Conservation (phyloP, 2,888 invertebrate genomes). For the Unio pictorum region DNA sequence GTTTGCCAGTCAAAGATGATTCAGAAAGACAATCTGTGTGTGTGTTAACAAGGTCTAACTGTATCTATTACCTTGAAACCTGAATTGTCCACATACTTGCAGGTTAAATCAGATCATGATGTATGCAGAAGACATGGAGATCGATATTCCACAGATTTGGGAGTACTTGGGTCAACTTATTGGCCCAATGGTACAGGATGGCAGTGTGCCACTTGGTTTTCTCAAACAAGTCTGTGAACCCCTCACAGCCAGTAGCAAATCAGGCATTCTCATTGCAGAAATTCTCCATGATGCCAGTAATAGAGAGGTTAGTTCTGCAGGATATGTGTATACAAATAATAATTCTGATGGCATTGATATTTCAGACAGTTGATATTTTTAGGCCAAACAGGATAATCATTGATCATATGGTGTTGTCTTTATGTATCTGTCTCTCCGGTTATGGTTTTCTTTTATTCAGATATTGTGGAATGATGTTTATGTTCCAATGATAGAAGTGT, state of each 20-base stretch:
- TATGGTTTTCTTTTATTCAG: no score
- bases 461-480: no score
- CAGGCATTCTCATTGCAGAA: constrained; percentile 75
- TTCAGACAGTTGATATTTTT: no score
- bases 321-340: not conserved
- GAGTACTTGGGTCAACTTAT: constrained; percentile 84
- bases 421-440: no score
- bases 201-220: constrained; percentile 57
- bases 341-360: no score
- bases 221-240: constrained; percentile 62
- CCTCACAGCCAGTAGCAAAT: constrained; percentile 52
- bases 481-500: no score
- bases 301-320: constrained; percentile 57
- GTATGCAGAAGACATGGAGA: constrained; percentile 81
- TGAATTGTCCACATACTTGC: constrained; percentile 30
- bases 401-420: no score
- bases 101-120: constrained; percentile 80
- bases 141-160: constrained; percentile 90
- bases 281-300: constrained; percentile 73
- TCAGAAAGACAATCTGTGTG: no score
- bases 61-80: no score
- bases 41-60: not conserved
- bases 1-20: no score
- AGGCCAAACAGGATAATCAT: no score
- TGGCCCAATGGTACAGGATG: constrained; percentile 70